A percentile compares a stretch with the other conserved stretches of the same genome.
phyloP scores from a whole-genome alignment of 2,113 vertebrate genomes.

The Setophaga coronata region DNA sequence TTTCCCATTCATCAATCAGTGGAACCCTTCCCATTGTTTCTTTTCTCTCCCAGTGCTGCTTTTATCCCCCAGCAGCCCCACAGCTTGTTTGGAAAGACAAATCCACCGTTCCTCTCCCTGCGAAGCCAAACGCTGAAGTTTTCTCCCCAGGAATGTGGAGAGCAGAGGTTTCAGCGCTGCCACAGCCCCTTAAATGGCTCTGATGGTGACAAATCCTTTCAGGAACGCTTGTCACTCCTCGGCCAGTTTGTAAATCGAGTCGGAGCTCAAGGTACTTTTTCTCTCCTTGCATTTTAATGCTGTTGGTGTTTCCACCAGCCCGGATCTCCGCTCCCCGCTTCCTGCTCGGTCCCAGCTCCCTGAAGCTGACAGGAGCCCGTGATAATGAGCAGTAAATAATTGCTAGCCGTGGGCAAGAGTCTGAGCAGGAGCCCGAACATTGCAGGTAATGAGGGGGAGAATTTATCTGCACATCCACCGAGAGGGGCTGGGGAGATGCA shows the following conservation, averaged over 20 bases:
- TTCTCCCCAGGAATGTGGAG: not conserved
- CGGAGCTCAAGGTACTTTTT: not conserved
- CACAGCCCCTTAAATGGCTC: not conserved
- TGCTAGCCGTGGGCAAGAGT: not conserved
- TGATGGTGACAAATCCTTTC: not conserved
- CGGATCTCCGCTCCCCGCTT: not conserved
- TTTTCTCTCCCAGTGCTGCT: too few species aligned
- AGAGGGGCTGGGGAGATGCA: not conserved
- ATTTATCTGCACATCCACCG: fast-evolving
- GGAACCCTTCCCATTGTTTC: too few species aligned
- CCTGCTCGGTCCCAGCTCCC: not conserved
- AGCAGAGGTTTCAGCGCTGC: not conserved
- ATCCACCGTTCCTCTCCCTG: too few species aligned
- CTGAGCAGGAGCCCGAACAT: not conserved
- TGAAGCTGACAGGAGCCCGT: not conserved
- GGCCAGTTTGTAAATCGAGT: not conserved
- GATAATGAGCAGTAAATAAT: constrained; percentile 8
- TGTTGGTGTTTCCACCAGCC: not conserved
- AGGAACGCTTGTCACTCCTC: not conserved
- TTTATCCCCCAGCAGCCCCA: too few species aligned
- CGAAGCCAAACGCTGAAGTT: not conserved
- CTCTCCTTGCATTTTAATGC: not conserved
- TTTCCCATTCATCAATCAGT: too few species aligned
- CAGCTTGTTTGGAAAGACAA: too few species aligned
- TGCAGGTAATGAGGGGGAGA: not conserved